phyloP scores from a whole-genome alignment of 2,888 invertebrate species.

The Elmis aenea region DNA sequence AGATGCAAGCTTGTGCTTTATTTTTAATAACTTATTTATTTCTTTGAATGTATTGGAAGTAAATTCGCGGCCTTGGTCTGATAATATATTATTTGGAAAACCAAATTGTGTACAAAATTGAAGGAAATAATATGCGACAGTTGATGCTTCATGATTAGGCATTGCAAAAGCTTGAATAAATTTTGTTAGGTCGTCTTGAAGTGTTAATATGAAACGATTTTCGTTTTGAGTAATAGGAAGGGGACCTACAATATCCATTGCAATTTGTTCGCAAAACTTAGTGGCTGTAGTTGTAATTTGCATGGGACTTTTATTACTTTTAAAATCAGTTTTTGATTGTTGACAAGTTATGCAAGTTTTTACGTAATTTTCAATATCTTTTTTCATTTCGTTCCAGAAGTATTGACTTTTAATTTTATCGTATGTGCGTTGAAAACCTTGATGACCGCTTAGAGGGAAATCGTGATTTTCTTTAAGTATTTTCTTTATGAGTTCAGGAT shows the following conservation, averaged over 20 bases:
- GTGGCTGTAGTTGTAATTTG: too few relatives aligned
- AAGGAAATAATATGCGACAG: conserved; percentile 8
- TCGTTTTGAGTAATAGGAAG: conserved; percentile 29
- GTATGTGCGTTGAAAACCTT: too few relatives aligned
- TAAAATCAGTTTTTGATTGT: too few relatives aligned
- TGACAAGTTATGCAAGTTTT: too few relatives aligned
- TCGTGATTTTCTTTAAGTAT: conserved; percentile 19
- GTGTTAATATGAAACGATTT: conserved; percentile 36
- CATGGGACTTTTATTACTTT: too few relatives aligned
- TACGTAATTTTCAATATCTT: too few relatives aligned
- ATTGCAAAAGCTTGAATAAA: conserved; percentile 33
- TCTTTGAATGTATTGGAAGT: conserved; percentile 3
- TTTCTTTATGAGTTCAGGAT: conserved; percentile 6
- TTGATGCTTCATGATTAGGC: conserved; percentile 33
- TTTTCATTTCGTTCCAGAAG: too few relatives aligned
- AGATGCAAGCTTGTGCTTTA: conserved; percentile 3
- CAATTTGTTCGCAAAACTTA: conserved; percentile 30
- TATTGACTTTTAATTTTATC: too few relatives aligned
- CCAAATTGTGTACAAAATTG: too few relatives aligned
- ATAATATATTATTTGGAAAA: background rate
- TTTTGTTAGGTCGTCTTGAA: conserved; percentile 39
- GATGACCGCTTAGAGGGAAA: conserved; percentile 19
- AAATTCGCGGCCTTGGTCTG: conserved; percentile 3
- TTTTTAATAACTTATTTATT: background rate
- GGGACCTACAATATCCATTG: conserved; percentile 36